Base-by-base conservation (phyloP, 2,888 invertebrate species). In the Globia sparganii region DNA sequence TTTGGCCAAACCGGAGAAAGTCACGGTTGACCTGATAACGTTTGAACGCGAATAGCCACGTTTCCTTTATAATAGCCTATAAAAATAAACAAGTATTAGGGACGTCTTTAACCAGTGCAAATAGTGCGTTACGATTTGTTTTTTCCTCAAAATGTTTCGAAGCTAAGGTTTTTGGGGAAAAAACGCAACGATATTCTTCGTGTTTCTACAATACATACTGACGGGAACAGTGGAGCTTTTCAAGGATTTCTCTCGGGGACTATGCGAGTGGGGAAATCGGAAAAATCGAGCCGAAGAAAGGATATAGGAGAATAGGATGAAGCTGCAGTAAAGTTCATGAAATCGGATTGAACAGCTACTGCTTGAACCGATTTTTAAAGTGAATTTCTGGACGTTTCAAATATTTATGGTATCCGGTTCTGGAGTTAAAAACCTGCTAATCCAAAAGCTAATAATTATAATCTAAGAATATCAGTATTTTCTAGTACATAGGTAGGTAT, bases 1-100 rank as follows among this genome's bases (percentile, higher is more conserved):
- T 83, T 86, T 78, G 69, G 37, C 65, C n/a, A 77, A 73, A 65
- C 59, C 67, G 68, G 71, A 46, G 75, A 74, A 77, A 83, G 83
- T 84, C 86, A 85, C 76, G 80, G 74, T 67, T 80, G 84, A 80
- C 84, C 86, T 84, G 84, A 86, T 84, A 86, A 71, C 71, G 64
- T 76, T 72, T 77, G 72, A 71, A 69, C 70, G 15, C 61, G 53
- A 75, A 85, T 72, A 58, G 74, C 72, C 72, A 75, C 75, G 77
- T 75, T 85, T 84, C 85, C 84, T 80, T 77, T 84, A 84, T 73
- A 86, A 86, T 77, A 62, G 75, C 58, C 81, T 67, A 84, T 86
- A 75, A 84, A 86, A 84, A 80, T 77, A 85, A 85, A 86, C 75
- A 85, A 75, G 70, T 75, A 86, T 80, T 80, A 80, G 59, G 74